phyloP scores from a whole-genome alignment of 2,797 vertebrate species.

The Acanthurus lineatus region DNA sequence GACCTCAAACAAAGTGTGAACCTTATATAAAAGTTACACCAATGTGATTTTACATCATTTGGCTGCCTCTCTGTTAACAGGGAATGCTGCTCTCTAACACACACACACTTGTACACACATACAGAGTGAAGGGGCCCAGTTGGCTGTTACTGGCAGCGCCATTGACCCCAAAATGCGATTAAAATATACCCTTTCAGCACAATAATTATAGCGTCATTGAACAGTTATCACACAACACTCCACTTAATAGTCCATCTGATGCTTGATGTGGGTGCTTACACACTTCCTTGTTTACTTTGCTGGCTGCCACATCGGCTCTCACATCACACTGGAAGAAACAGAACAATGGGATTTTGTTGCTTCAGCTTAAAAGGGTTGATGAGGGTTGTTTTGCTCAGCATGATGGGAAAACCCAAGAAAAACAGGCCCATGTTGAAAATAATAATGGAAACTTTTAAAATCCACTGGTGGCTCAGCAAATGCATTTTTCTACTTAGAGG shows the following conservation, averaged over 20 bases:
- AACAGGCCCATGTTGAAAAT: conserved; percentile 18
- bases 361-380: conserved; percentile 24
- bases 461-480: background rate
- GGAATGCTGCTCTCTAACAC: background rate
- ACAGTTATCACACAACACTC: conserved; percentile 49
- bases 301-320: conserved; percentile 32
- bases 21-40: background rate
- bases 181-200: conserved; percentile 43
- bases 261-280: conserved; percentile 35
- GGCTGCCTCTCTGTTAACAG: conserved; percentile 27
- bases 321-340: conserved; percentile 27
- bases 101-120: background rate
- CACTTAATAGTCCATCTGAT: conserved; percentile 37
- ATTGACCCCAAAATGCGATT: conserved; percentile 37
- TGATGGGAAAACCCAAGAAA: conserved; percentile 11
- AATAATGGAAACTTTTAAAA: conserved; percentile 30
- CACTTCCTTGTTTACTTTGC: conserved; percentile 47
- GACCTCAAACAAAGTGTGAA: conserved; percentile 6
- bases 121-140: background rate
- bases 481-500: background rate
- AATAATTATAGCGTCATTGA: conserved; percentile 51
- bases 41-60: background rate
- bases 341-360: conserved; percentile 51
- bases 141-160: conserved; percentile 5
- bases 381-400: conserved; percentile 26